Conservation (phyloP, 1,140 invertebrate species). For the Oncopodura yosiiana region DNA sequence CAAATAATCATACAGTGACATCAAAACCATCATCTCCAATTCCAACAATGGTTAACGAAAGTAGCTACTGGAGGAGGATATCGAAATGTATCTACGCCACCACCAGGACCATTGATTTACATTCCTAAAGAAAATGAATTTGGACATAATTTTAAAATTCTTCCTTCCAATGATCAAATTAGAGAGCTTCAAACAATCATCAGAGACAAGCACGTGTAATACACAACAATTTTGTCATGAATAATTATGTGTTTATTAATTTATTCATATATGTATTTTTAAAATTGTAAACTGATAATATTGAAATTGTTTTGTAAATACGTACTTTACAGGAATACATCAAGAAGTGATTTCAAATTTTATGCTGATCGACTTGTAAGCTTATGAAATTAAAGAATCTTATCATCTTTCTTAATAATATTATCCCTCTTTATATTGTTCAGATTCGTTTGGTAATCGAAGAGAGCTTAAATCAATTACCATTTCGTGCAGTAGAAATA, state of each 20-base stretch:
- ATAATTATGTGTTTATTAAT: slow-evolving; percentile 8
- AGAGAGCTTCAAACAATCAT: slow-evolving; percentile 90
- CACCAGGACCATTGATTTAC: not conserved
- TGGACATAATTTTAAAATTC: slow-evolving; percentile 65
- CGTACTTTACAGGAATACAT: slow-evolving; percentile 64
- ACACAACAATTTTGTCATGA: slow-evolving; percentile 22
- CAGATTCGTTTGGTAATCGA: slow-evolving; percentile 92
- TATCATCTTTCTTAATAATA: not conserved
- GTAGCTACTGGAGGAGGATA: not conserved
- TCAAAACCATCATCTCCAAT: too few species aligned
- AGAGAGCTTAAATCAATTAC: slow-evolving; percentile 93
- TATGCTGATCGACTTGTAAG: slow-evolving; percentile 82
- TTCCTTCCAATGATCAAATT: slow-evolving; percentile 77
- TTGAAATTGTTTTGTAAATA: slow-evolving; percentile 3
- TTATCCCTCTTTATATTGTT: slow-evolving; percentile 18
- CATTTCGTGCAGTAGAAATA: slow-evolving; percentile 77
- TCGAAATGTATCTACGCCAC: not conserved
- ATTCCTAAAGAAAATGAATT: slow-evolving; percentile 48
- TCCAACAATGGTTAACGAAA: not conserved
- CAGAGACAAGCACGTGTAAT: slow-evolving; percentile 69
- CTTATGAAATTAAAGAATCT: slow-evolving; percentile 21
- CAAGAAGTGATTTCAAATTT: slow-evolving; percentile 93
- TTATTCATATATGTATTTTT: not conserved
- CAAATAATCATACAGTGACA: too few species aligned
- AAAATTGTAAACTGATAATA: slow-evolving; percentile 3